These are phyloP conservation scores for Hycleus phaleratus DNA, from an alignment of 1,140 invertebrate genomes.

Conservation along the genomic window DNA sequence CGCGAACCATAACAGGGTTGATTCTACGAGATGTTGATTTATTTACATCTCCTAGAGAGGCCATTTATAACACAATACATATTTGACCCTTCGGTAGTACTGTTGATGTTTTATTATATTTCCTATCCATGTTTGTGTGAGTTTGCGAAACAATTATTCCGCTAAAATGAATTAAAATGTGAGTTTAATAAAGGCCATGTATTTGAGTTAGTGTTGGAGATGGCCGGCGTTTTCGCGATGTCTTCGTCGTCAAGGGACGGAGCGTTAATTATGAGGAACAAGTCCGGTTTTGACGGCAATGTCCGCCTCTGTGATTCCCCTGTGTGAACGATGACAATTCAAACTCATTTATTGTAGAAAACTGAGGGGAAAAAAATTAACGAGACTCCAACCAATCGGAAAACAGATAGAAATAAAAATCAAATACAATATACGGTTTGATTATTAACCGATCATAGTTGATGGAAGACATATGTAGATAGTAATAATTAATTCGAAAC, in stretches of 20 bases:
- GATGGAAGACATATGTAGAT: too few relatives aligned
- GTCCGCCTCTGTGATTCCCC: neutral
- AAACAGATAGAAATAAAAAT: too few relatives aligned
- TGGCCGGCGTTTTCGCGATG: conserved; percentile 13
- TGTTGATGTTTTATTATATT: too few relatives aligned
- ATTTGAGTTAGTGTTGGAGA: conserved; percentile 21
- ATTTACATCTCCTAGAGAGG: conserved; percentile 19
- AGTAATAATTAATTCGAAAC: too few relatives aligned
- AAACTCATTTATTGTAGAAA: too few relatives aligned
- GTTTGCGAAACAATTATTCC: conserved; percentile 11
- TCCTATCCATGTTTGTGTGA: too few relatives aligned
- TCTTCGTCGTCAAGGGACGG: conserved; percentile 23
- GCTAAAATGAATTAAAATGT: conserved; percentile 27
- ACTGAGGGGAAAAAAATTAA: too few relatives aligned
- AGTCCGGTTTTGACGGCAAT: conserved; percentile 18
- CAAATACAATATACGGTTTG: too few relatives aligned
- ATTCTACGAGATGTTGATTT: conserved; percentile 15
- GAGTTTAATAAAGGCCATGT: conserved; percentile 27
- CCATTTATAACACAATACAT: conserved; percentile 21
- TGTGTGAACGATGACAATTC: neutral
- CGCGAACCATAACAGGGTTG: conserved; percentile 1
- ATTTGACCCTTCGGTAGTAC: conserved; percentile 18
- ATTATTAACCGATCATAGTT: too few relatives aligned
- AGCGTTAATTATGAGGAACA: conserved; percentile 29
- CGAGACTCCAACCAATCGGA: too few relatives aligned